Evolutionary conservation across 2,888 invertebrate species (phyloP).

Genomic region (Argynnis bischoffii): DNA sequence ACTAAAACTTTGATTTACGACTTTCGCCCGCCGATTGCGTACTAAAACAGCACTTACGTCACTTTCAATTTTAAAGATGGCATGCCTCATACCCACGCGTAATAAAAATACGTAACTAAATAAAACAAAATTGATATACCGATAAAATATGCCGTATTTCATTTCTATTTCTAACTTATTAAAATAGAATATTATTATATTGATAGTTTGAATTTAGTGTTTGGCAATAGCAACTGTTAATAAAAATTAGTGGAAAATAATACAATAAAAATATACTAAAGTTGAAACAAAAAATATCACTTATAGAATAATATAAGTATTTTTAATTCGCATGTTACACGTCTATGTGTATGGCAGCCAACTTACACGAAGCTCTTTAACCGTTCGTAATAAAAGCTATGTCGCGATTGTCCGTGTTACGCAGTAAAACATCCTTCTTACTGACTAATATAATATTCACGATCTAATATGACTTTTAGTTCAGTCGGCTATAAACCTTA

Average conservation of each 20-base stretch:
- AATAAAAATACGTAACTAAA: slow-evolving; percentile 45
- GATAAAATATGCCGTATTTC: slow-evolving; percentile 15
- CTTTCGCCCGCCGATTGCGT: slow-evolving; percentile 78
- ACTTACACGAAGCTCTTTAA: slow-evolving; percentile 73
- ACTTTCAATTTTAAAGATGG: slow-evolving; percentile 81
- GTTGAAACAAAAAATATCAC: no score
- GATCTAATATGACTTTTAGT: slow-evolving; percentile 59
- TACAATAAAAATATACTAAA: background rate
- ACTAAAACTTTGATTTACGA: slow-evolving; percentile 82
- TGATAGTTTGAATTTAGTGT: no score
- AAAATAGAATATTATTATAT: slow-evolving; percentile 4
- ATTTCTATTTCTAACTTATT: slow-evolving; percentile 15
- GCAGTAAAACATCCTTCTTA: slow-evolving; percentile 74
- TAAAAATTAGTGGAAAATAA: background rate
- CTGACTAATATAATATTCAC: slow-evolving; percentile 66
- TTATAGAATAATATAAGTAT: no score
- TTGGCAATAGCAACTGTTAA: no score
- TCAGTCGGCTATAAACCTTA: slow-evolving; percentile 24
- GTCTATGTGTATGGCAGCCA: slow-evolving; percentile 54
- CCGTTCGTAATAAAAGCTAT: slow-evolving; percentile 77
- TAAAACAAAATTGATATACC: slow-evolving; percentile 32
- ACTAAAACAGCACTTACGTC: slow-evolving; percentile 82
- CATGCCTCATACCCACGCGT: slow-evolving; percentile 60
- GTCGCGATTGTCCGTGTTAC: slow-evolving; percentile 78
- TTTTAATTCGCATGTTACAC: slow-evolving; percentile 27